Conservation (phyloP, 2,113 vertebrate genomes). For the Anoura caudifer region DNA sequence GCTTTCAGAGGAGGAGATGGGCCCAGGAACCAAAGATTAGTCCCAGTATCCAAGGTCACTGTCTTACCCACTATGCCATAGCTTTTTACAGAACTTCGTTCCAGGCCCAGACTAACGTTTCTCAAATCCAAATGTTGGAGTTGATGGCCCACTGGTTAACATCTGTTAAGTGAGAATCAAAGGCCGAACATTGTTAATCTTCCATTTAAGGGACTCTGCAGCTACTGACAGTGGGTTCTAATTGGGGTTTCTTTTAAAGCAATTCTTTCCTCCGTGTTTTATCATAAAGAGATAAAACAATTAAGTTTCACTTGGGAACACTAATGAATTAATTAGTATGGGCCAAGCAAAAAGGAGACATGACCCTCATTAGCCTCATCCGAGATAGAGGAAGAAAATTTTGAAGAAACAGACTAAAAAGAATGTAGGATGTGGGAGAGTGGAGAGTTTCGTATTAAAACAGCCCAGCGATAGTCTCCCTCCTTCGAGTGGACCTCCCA, state of each 20-base stretch:
- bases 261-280: slow-evolving; percentile 64
- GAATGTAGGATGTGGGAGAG: neutral
- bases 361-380: slow-evolving; percentile 56
- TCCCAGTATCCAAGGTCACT: neutral
- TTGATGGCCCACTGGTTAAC: slow-evolving; percentile 54
- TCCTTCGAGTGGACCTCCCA: neutral
- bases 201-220: slow-evolving; percentile 28
- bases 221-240: slow-evolving; percentile 52
- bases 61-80: neutral
- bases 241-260: slow-evolving; percentile 66
- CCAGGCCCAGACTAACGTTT: neutral
- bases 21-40: neutral
- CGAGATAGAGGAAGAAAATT: neutral
- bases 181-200: slow-evolving; percentile 38
- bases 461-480: neutral
- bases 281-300: slow-evolving; percentile 72
- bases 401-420: slow-evolving; percentile 36
- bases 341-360: slow-evolving; percentile 53
- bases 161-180: slow-evolving; percentile 68
- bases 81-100: neutral
- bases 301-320: slow-evolving; percentile 70
- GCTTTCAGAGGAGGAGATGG: neutral
- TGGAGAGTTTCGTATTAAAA: neutral
- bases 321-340: slow-evolving; percentile 69
- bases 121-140: neutral